Conservation (phyloP, 2,113 vertebrate species). For the Eclectus roratus region DNA sequence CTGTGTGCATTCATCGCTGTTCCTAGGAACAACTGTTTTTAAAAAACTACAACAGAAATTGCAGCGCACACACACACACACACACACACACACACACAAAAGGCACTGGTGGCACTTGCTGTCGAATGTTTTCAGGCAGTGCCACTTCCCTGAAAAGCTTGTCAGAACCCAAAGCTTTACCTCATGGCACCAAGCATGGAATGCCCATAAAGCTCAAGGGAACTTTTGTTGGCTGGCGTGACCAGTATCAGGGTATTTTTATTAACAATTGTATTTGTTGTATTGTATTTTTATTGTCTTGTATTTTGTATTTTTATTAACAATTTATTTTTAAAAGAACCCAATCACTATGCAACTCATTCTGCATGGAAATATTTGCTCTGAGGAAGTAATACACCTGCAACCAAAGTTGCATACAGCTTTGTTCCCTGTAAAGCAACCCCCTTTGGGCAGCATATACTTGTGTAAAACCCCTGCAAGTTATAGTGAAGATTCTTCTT, state of each 20-base stretch:
- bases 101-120: background rate
- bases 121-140: accelerated
- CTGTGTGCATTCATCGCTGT: too few species aligned
- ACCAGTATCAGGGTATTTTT: too few species aligned
- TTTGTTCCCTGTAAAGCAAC: background rate
- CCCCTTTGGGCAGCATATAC: background rate
- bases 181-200: background rate
- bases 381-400: background rate
- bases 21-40: background rate
- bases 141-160: background rate
- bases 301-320: background rate
- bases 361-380: background rate
- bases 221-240: background rate
- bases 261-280: background rate
- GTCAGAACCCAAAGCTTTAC: background rate
- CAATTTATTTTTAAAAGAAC: background rate
- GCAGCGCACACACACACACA: background rate
- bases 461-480: accelerated
- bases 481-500: background rate
- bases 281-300: background rate
- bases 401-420: background rate
- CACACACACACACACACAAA: too few species aligned
- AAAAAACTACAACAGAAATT: background rate
- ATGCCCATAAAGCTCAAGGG: background rate
- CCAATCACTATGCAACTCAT: too few species aligned